Evolutionary conservation across 2,888 invertebrate species (phyloP).

Genomic region (Drosophila ezoana): DNA sequence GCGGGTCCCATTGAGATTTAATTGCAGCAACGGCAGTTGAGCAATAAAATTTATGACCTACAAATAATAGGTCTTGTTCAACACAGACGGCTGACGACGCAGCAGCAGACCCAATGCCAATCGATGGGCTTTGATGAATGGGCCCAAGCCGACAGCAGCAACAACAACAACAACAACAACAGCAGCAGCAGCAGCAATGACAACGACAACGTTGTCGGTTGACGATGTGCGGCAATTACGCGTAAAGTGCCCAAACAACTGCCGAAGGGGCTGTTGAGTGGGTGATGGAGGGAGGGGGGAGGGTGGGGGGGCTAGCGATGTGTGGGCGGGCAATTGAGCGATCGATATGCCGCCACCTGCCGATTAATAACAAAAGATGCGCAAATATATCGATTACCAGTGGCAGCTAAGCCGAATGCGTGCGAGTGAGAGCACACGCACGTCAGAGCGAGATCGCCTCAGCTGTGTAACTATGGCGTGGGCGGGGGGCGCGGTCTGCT

Average conservation of each 20-base stretch:
- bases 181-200: slow-evolving; percentile 14
- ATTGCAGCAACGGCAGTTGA: slow-evolving; percentile 83
- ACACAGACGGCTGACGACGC: slow-evolving; percentile 35
- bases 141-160: slow-evolving; percentile 43
- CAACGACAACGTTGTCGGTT: slow-evolving; percentile 29
- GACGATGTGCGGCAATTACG: slow-evolving; percentile 72
- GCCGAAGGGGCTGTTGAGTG: slow-evolving; percentile 6
- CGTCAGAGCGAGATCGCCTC: background rate
- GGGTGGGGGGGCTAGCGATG: slow-evolving; percentile 3
- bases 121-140: slow-evolving; percentile 72
- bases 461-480: too few relatives aligned
- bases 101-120: slow-evolving; percentile 43
- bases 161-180: slow-evolving; percentile 17
- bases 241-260: slow-evolving; percentile 67
- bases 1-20: slow-evolving; percentile 80
- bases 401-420: slow-evolving; percentile 10
- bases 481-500: slow-evolving; percentile 5
- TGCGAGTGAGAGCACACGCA: background rate
- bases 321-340: slow-evolving; percentile 40
- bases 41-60: slow-evolving; percentile 85
- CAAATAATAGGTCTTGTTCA: slow-evolving; percentile 82
- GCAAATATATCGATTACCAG: slow-evolving; percentile 46
- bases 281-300: background rate
- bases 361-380: slow-evolving; percentile 16
- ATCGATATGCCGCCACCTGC: slow-evolving; percentile 49